These are phyloP conservation scores for Rhinoderma darwinii DNA, from an alignment of 2,113 vertebrate species.

Conservation along the genomic window DNA sequence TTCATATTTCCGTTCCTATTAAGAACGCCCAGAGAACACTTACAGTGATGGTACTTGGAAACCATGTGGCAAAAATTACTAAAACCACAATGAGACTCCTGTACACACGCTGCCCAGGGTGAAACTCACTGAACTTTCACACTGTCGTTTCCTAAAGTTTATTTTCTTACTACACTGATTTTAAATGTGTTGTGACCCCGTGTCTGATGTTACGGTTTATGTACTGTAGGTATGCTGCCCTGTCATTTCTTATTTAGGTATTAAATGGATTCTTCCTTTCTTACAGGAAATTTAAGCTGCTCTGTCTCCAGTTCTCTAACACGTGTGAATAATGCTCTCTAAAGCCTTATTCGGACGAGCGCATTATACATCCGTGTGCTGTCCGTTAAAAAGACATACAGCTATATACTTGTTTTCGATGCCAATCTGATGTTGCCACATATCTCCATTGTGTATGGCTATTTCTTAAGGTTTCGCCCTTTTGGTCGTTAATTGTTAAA, in stretches of 20 bases:
- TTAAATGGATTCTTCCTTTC: slow-evolving; percentile 27
- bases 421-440: no score
- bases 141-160: slow-evolving; percentile 43
- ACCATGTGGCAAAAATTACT: slow-evolving; percentile 57
- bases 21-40: slow-evolving; percentile 47
- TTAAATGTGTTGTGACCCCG: slow-evolving; percentile 35
- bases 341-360: no score
- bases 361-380: no score
- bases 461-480: no score
- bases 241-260: slow-evolving; percentile 43
- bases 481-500: no score
- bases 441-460: no score
- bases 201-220: slow-evolving; percentile 18
- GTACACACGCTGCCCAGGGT: slow-evolving; percentile 33
- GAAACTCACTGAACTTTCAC: slow-evolving; percentile 46
- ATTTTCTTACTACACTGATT: slow-evolving; percentile 39
- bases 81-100: slow-evolving; percentile 53
- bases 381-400: no score
- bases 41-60: slow-evolving; percentile 43
- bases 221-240: slow-evolving; percentile 34
- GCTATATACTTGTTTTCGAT: no score
- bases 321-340: background rate
- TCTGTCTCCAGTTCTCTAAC: background rate
- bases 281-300: slow-evolving; percentile 15
- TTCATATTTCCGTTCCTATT: slow-evolving; percentile 56